Evolutionary conservation across 2,113 vertebrate genomes (phyloP), one percentile per base, ranked within the genome.

Genomic region (Periophthalmodon schlosseri): DNA sequence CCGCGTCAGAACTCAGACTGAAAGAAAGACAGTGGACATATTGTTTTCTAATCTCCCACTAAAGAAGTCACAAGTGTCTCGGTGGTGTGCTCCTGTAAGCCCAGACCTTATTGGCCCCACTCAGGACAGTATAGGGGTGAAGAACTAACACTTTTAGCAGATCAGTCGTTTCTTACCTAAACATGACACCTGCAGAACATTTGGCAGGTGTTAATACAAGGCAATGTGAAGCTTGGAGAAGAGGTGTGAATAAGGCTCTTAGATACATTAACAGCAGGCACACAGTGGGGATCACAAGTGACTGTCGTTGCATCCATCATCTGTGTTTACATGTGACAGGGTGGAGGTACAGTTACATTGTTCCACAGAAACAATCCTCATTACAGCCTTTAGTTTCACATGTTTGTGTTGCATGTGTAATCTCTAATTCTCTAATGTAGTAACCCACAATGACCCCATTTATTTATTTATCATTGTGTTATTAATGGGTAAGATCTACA

Each of bases 191-290:
- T 36, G 68, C 5, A 8, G 44, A 64, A 70, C 84, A 84, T 87
- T 83, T 88, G 83, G 79, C 81, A 82, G 82, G 76, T 85, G 83
- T 20, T 76, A 86, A 82, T 83, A 57, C 66, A 64, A 88, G 69
- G 67, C 78, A 73, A 76, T 87, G 63, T 72, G 54, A 77, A 57
- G 64, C 68, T 47, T 50, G 77, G 28, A 56, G 81, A 34, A 71
- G 70, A 63, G 58, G 73, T 83, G 83, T 76, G 68, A 78, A 75
- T 68, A 20, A 21, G 61, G 60, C 81, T 69, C 78, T 74, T 4
- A 28, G 66, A 34, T 77, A 44, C 7, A 33, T 52, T 28, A 82
- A 50, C 44, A 36, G 52, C 77, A 13, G 18, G 4, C 6, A 56
- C 57, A 60, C 57, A 60, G 21, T 56, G 9, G 2, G n/a, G 36